These are phyloP conservation scores for Montipora capitata DNA, from an alignment of 92 coral and sea anemone species.

Conservation along the genomic window DNA sequence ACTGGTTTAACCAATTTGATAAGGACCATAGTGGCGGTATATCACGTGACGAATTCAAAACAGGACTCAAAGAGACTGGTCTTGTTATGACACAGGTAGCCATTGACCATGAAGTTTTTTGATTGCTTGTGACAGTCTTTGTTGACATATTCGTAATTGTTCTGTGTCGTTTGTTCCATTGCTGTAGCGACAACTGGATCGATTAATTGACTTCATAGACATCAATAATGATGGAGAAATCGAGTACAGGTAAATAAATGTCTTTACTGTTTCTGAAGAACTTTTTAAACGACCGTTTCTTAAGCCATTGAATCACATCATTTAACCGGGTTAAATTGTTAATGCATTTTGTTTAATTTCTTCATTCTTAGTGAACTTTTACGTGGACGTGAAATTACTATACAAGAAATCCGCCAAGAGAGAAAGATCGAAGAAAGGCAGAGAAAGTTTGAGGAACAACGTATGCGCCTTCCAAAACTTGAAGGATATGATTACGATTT, in stretches of 20 bases:
- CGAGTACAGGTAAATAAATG: conserved; percentile 84
- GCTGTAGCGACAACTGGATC: conserved; percentile 92
- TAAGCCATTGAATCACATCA: no score
- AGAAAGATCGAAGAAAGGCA: conserved; percentile 90
- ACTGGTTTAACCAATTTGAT: conserved; percentile 99
- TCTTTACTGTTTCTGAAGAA: neutral
- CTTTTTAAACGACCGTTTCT: neutral
- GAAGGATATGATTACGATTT: conserved; percentile 95
- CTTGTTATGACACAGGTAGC: conserved; percentile 98
- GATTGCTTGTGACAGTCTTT: neutral
- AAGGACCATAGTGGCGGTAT: conserved; percentile 99
- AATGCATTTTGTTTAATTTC: no score
- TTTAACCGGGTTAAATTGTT: no score
- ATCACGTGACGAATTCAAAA: conserved; percentile 94
- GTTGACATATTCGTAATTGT: no score
- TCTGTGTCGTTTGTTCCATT: neutral
- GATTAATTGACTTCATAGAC: conserved; percentile 93
- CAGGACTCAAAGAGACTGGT: conserved; percentile 96
- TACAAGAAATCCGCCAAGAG: conserved; percentile 90
- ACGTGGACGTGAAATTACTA: conserved; percentile 95
- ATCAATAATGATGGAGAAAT: conserved; percentile 96
- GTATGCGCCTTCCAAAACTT: conserved; percentile 92
- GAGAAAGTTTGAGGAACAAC: conserved; percentile 83
- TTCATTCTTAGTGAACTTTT: conserved; percentile 82
- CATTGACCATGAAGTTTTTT: no score